phyloP scores from a whole-genome alignment of 2,797 vertebrate genomes.

The Buceros bicornis region DNA sequence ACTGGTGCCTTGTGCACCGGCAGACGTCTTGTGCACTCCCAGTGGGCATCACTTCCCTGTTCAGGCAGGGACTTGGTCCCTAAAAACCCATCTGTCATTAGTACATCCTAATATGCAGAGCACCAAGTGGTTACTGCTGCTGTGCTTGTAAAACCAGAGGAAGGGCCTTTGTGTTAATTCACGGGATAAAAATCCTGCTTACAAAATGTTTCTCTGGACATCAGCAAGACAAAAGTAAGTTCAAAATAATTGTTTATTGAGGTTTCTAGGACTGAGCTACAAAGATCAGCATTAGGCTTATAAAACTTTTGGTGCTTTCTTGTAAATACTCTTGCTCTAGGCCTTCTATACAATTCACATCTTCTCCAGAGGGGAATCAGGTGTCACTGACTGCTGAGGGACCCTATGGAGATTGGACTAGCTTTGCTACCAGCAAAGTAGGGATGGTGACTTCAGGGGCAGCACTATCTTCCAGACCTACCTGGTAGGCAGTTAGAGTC shows the following conservation, averaged over 20 bases:
- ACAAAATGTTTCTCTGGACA: neutral
- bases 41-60: accelerated
- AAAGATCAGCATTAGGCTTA: neutral
- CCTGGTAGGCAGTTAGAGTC: neutral
- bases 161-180: neutral
- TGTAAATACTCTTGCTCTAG: neutral
- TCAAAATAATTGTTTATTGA: neutral
- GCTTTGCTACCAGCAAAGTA: neutral
- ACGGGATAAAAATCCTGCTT: neutral
- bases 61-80: neutral
- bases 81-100: neutral
- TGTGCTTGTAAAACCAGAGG: neutral
- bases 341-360: accelerated
- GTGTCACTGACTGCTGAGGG: neutral
- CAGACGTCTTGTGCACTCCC: accelerated
- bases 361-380: accelerated
- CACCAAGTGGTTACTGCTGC: neutral
- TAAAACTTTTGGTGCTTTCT: neutral
- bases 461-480: neutral
- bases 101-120: neutral
- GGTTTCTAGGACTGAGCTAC: neutral
- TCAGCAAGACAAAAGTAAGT: neutral
- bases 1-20: neutral
- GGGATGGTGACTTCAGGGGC: neutral
- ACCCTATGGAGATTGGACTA: neutral